Evolutionary conservation across 2,888 invertebrate species (phyloP), one percentile per base, ranked within the genome.

Genomic region (Drosophila limbata): DNA sequence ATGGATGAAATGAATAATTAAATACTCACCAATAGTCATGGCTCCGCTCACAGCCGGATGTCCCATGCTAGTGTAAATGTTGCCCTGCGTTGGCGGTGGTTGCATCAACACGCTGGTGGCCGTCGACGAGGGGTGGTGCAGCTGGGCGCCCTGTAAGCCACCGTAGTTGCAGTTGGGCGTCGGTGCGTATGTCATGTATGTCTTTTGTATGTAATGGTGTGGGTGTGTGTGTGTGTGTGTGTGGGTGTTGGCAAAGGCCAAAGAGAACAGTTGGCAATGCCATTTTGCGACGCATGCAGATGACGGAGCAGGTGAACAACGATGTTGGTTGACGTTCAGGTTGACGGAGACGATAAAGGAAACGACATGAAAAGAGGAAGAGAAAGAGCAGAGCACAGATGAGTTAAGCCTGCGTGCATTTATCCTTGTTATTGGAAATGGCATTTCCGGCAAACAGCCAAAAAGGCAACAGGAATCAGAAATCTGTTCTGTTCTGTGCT

Each of bases 141-240:
- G 84, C 57, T 69, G 85, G 51, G 70, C 63, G 82, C 84, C 69
- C 15, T 87, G 83, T 55, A 92, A 72, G 66, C 90, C 90, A 53
- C 89, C 91, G 72, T 92, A 92, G 71, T 89, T 88, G 72, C 90
- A 90, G 72, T 81, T 90, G 57, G 90, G 90, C 62, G 92, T 91
- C 55, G 92, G 92, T 62, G 91, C 91, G 82, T 92, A 92, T 71
- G 91, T 90, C 88, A 91, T 90, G 69, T 92, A 92, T 55, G 90
- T 90, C 91, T 85, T 73, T 78, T 84, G 35, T 44, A 13, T 35
- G 35, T n/a, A 21, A 19, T n/a, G 35, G 51, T 51, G 19, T 35
- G 50, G 4, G 50, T 21, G 19, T 8, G 33, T 17, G 17, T 50
- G 31, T 21, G 33, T 9, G 50, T 13, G 44, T n/a, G 4, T 15